Evolutionary conservation across 1,140 invertebrate species (phyloP).

Genomic region (Drosophila ambigua): DNA sequence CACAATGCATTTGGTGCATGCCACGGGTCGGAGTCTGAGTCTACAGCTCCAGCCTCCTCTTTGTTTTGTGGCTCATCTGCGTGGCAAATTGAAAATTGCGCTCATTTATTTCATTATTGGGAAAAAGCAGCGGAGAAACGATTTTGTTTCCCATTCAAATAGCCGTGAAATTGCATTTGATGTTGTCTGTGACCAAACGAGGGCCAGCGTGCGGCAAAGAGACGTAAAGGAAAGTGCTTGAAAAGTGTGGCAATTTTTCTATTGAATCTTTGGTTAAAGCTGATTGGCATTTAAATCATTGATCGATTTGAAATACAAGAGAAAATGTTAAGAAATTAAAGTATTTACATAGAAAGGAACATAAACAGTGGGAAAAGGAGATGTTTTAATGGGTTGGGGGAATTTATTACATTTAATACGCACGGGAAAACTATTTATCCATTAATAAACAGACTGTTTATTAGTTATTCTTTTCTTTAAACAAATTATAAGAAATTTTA

Average conservation of each 20-base stretch:
- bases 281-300: neutral
- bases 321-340: too few relatives aligned
- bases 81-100: slow-evolving; percentile 75
- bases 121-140: slow-evolving; percentile 14
- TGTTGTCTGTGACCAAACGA: slow-evolving; percentile 50
- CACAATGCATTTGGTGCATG: slow-evolving; percentile 32
- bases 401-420: too few relatives aligned
- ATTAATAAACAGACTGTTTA: too few relatives aligned
- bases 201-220: neutral
- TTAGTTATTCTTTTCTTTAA: too few relatives aligned
- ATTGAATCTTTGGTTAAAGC: slow-evolving; percentile 12
- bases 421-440: too few relatives aligned
- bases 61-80: slow-evolving; percentile 73
- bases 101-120: slow-evolving; percentile 78
- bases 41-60: slow-evolving; percentile 22
- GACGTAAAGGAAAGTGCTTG: slow-evolving; percentile 28
- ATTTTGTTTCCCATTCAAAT: slow-evolving; percentile 60
- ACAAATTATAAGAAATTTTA: too few relatives aligned
- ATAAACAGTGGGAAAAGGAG: too few relatives aligned
- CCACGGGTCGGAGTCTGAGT: neutral
- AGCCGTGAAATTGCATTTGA: slow-evolving; percentile 78
- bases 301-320: too few relatives aligned
- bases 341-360: too few relatives aligned
- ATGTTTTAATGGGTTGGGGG: too few relatives aligned
- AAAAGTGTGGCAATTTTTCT: slow-evolving; percentile 17